Evolutionary conservation across 2,888 invertebrate genomes (phyloP), one percentile per base, ranked within the genome.

Genomic region (Zonitis immaculata): DNA sequence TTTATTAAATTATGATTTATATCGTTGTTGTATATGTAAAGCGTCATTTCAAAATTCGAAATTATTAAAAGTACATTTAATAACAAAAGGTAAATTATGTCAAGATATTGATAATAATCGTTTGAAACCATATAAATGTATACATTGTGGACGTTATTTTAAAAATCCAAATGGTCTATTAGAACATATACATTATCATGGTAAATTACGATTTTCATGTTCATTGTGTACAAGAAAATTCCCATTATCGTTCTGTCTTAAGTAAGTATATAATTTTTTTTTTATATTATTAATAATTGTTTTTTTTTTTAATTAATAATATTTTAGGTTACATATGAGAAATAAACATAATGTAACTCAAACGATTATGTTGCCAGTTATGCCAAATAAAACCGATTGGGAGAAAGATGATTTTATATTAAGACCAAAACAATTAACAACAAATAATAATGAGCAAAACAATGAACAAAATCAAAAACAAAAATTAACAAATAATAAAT

Each of bases 111-210:
- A 54, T 4, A 56, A 46, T 16, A 18, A 42, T 6, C 22, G 47
- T 6, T 20, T 45, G 3, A 69, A 62, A 49, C 69, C 76, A 25
- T 72, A 76, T 14, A 73, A 73, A 35, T 86, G 85, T 62, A 73
- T 69, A 1, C 81, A 82, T 62, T 82, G 82, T 59, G 66, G 69
- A 12, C 78, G 78, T 58, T 61, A 64, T 6, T 77, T 81, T 45
- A 76, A 77, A 52, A 77, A 74, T 42, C 60, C 73, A 1, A 67
- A 72, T 1, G 75, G 76, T 32, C 72, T 85, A 16, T 63, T 81
- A 9, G 79, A 81, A 6, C 87, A 88, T 65, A 70, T 87, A 12
- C 79, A 78, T 57, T 67, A 73, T 2, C 88, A 88, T 57, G 83
- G 83, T 0, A 70, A 78, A 0, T 78, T 80, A 59, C 74, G 81